Evolutionary conservation across 2,797 vertebrate species (phyloP).

Genomic region (Podarcis siculus): DNA sequence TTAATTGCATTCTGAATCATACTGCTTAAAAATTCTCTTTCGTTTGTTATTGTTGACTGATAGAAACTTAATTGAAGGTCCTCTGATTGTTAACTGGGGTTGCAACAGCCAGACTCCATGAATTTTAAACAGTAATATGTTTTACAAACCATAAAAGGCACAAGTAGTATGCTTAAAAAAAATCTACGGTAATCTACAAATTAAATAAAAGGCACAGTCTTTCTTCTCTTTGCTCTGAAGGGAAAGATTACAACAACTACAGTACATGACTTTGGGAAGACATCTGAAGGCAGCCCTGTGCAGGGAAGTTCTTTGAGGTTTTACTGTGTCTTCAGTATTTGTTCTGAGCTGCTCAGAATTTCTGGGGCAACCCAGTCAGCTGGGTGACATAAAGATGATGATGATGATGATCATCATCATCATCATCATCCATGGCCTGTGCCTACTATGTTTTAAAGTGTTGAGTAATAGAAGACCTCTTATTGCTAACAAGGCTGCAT

Average conservation of each 20-base stretch:
- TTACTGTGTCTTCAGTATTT: no score
- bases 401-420: no score
- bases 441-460: slow-evolving; percentile 41
- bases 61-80: slow-evolving; percentile 70
- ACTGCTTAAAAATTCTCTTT: slow-evolving; percentile 59
- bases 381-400: no score
- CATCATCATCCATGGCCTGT: slow-evolving; percentile 14
- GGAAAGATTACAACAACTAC: slow-evolving; percentile 26
- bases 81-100: slow-evolving; percentile 64
- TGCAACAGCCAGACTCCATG: slow-evolving; percentile 51
- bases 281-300: no score
- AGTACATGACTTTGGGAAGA: no score
- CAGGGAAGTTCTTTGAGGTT: no score
- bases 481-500: slow-evolving; percentile 31
- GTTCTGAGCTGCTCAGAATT: no score
- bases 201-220: slow-evolving; percentile 53
- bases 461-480: slow-evolving; percentile 31
- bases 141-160: slow-evolving; percentile 68
- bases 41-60: slow-evolving; percentile 61
- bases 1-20: slow-evolving; percentile 63
- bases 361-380: no score
- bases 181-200: slow-evolving; percentile 37
- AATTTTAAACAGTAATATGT: slow-evolving; percentile 70
- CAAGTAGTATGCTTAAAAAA: slow-evolving; percentile 42
- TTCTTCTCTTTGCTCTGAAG: slow-evolving; percentile 50